Conservation (phyloP, 2,888 invertebrate genomes). For the Scaeva pyrastri region DNA sequence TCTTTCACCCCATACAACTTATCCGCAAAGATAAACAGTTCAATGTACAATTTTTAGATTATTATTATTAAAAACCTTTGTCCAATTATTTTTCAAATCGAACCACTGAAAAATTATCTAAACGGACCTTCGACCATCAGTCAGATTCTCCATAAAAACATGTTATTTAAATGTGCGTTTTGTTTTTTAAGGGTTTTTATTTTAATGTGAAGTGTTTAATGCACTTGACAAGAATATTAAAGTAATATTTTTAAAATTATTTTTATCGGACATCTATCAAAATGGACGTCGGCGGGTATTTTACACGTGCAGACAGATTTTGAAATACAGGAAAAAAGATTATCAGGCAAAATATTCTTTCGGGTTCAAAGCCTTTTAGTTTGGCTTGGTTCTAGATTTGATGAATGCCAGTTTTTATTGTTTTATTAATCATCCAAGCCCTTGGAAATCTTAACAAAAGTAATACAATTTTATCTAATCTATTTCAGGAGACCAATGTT, state of each 20-base stretch:
- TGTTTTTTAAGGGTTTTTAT: neutral
- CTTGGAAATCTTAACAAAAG: too few relatives aligned
- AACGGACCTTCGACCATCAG: neutral
- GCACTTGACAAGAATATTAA: neutral
- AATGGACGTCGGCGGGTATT: too few relatives aligned
- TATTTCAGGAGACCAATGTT: too few relatives aligned
- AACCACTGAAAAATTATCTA: slow-evolving; percentile 1
- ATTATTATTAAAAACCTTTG: neutral
- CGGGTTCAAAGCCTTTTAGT: too few relatives aligned
- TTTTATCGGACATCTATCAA: neutral
- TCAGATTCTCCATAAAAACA: neutral
- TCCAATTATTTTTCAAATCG: neutral
- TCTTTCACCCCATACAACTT: neutral
- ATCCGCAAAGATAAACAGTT: neutral
- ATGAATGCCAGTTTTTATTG: too few relatives aligned
- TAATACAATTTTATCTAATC: too few relatives aligned
- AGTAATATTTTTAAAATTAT: neutral
- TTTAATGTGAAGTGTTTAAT: neutral
- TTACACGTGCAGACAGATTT: neutral
- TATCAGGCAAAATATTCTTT: too few relatives aligned
- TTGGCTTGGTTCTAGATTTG: too few relatives aligned
- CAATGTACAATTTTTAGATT: neutral
- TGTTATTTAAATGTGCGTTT: neutral
- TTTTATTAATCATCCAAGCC: too few relatives aligned
- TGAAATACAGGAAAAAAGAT: too few relatives aligned